Evolutionary conservation across 2,113 vertebrate genomes (phyloP), one percentile per base, ranked within the genome.

Genomic region (Ivindomyrus marchei): DNA sequence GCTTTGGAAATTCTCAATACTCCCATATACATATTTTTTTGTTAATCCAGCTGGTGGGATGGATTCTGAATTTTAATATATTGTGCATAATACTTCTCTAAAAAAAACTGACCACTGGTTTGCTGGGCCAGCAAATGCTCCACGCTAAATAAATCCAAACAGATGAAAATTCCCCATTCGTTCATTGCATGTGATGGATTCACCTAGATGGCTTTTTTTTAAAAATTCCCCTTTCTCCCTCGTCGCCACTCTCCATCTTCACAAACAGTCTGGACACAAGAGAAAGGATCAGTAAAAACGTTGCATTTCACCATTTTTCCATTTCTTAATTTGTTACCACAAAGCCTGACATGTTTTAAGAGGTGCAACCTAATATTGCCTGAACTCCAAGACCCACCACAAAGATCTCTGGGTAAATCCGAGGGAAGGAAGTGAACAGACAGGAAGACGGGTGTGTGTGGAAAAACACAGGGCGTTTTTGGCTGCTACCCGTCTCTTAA

Each of bases 291-390:
- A 94, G 94, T 92, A 92, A 95, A 95, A 95, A 36, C 91, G 92
- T 94, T 94, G 92, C 92, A 94, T 95, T 95, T 95, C 94, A 94
- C 94, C 92, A 95, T 95, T 95, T 96, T 96, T 96, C 95, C 95
- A 95, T 96, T 95, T 94, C 95, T 96, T 96, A 94, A 95, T 96
- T 96, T 95, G 95, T 89, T 95, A 95, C 95, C 93, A 95, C 95
- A 88, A 94, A 95, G 95, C 92, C 94, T 94, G 94, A 95, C 94
- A 94, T 96, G 95, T 96, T 96, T 96, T 96, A 96, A 95, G 95
- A 96, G 95, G 94, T 96, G 95, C 95, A 96, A 96, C 95, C 93
- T 95, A 96, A 96, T 96, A 95, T 96, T 95, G 94, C 94, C 92
- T 95, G 95, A 96, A 95, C 95, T 95, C 94, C 94, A 93, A 92